Evolutionary conservation across 2,888 invertebrate species (phyloP).

Genomic region (Isoperla grammatica): DNA sequence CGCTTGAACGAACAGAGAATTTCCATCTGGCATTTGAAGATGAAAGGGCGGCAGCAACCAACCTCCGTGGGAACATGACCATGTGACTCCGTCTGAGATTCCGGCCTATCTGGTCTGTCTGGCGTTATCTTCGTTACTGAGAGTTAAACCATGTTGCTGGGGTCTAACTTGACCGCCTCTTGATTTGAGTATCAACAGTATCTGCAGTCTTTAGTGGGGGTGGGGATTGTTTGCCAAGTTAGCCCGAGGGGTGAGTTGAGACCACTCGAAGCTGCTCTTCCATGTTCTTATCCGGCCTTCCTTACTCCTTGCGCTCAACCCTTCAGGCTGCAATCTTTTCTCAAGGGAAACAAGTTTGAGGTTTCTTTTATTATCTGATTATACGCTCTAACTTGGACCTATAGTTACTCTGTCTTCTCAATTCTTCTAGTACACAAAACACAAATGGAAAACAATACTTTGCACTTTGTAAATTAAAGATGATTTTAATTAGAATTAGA

Average conservation of each 20-base stretch:
- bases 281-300: constrained; percentile 7
- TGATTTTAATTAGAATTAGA: no score
- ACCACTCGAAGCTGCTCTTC: constrained; percentile 1
- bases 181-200: constrained; percentile 17
- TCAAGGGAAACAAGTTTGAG: background rate
- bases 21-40: constrained; percentile 3
- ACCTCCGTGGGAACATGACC: constrained; percentile 2
- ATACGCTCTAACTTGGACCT: background rate
- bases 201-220: constrained; percentile 11
- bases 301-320: background rate
- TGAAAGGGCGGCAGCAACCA: background rate
- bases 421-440: no score
- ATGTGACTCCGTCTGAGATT: constrained; percentile 6
- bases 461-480: no score
- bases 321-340: background rate
- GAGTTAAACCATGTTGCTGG: constrained; percentile 10
- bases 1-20: background rate
- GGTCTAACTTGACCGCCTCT: constrained; percentile 10
- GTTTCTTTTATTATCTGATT: constrained; percentile 10
- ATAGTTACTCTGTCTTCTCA: no score
- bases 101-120: no score
- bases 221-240: constrained; percentile 13
- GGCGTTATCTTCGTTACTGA: constrained; percentile 8
- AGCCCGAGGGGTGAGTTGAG: constrained; percentile 1
- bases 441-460: no score